Evolutionary conservation across 2,797 vertebrate genomes (phyloP), one percentile per base, ranked within the genome.

Genomic region (Sebastes cheni): DNA sequence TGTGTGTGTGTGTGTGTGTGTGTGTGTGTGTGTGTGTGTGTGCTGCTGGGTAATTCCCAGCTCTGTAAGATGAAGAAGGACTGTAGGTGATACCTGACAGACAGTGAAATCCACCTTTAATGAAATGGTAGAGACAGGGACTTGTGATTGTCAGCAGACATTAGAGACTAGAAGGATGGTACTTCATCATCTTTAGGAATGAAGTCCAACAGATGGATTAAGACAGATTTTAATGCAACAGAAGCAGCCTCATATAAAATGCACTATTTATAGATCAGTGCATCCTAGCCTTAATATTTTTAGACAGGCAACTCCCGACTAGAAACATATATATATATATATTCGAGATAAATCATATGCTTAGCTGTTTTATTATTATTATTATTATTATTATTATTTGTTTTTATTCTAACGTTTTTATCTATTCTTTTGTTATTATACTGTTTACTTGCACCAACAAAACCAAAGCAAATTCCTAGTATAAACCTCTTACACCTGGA

Each of bases 81-180:
- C 56, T 58, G 6, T 4, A 67, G 52, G 36, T 79, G 79, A 79
- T 27, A 80, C 54, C 68, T 75, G 68, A 62, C 81, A 79, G 11
- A 84, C 66, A 73, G 73, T 79, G 74, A 70, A 62, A 86, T 64
- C 75, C 79, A 74, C 60, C 69, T 72, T 78, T 80, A 80, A 23
- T 52, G 50, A 55, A 42, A 71, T 55, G 71, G 75, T 76, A 65
- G 42, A 69, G 55, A 20, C 23, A 22, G 27, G 42, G 72, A 67
- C 23, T 50, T 76, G 30, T 32, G 23, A 20, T 55, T 56, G 23
- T 46, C 60, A 13, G 6, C 29, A 56, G 73, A 59, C 73, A 52
- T 60, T 16, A 59, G 16, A 18, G 42, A 46, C 42, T 36, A 7
- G 39, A 22, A 23, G 16, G 6, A 9, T 39, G 29, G 32, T 59